Evolutionary conservation across 2,113 vertebrate species (phyloP).

Genomic region (Ammodytes dubius): DNA sequence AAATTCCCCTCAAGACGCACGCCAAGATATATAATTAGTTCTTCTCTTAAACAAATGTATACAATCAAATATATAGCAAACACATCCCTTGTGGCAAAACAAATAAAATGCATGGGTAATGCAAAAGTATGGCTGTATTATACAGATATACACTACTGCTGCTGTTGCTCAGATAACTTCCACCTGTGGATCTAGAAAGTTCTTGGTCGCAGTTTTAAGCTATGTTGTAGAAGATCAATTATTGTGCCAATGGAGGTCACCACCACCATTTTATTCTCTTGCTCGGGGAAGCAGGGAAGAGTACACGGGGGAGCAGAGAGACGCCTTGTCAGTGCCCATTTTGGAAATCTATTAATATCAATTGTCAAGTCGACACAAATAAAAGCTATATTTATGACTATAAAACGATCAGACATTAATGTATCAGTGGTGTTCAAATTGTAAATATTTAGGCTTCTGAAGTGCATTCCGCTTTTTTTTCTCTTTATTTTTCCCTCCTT

Average conservation of each 20-base stretch:
- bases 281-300: background rate
- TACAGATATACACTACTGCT: background rate
- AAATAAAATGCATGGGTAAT: background rate
- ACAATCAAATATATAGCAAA: too few relatives aligned
- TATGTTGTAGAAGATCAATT: background rate
- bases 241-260: background rate
- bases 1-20: slow-evolving; percentile 6
- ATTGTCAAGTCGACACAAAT: slow-evolving; percentile 23
- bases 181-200: slow-evolving; percentile 21
- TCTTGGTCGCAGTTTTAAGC: slow-evolving; percentile 9
- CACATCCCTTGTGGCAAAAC: background rate
- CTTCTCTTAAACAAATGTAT: background rate
- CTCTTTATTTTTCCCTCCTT: background rate
- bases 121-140: background rate
- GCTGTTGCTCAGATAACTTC: slow-evolving; percentile 9
- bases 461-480: background rate
- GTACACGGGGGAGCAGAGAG: background rate
- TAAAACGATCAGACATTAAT: background rate
- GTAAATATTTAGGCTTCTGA: background rate
- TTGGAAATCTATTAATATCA: slow-evolving; percentile 46
- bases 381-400: background rate
- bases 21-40: slow-evolving; percentile 36
- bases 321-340: slow-evolving; percentile 16
- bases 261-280: slow-evolving; percentile 18
- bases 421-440: background rate